Percentiles rank a stretch among this genome's conserved stretches.
Evolutionary conservation across 2,113 vertebrate genomes (phyloP).

Genomic region (Progne subis): DNA sequence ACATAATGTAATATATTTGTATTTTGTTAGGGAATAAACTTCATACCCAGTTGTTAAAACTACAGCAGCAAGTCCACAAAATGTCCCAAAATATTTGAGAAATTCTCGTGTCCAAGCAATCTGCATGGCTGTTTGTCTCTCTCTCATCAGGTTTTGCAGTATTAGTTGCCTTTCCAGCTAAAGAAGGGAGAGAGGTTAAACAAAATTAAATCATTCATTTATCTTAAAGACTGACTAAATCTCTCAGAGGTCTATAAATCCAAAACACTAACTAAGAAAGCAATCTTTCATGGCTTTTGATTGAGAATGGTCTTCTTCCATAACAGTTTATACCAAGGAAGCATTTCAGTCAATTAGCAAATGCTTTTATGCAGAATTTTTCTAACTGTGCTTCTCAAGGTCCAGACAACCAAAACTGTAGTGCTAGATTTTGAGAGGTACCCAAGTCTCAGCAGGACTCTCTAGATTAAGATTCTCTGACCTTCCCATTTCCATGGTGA

Average conservation of each 20-base stretch:
- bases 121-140: constrained; percentile 89
- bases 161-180: constrained; percentile 89
- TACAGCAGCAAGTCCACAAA: constrained; percentile 77
- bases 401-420: neutral
- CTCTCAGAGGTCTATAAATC: neutral
- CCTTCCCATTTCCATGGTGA: neutral
- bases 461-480: neutral
- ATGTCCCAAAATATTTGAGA: constrained; percentile 85
- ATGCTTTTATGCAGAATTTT: neutral
- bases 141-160: constrained; percentile 90
- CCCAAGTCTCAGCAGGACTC: neutral
- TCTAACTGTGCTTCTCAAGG: neutral
- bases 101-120: constrained; percentile 88
- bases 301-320: neutral
- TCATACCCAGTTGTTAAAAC: constrained; percentile 80
- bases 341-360: neutral
- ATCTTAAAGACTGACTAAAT: neutral
- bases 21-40: neutral
- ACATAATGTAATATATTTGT: neutral
- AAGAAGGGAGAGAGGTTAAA: constrained; percentile 2
- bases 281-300: neutral
- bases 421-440: neutral
- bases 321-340: neutral
- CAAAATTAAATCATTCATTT: neutral
- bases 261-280: neutral